These are phyloP conservation scores for Lumbricus terrestris DNA, from an alignment of 2,888 invertebrate genomes.

Conservation along the genomic window DNA sequence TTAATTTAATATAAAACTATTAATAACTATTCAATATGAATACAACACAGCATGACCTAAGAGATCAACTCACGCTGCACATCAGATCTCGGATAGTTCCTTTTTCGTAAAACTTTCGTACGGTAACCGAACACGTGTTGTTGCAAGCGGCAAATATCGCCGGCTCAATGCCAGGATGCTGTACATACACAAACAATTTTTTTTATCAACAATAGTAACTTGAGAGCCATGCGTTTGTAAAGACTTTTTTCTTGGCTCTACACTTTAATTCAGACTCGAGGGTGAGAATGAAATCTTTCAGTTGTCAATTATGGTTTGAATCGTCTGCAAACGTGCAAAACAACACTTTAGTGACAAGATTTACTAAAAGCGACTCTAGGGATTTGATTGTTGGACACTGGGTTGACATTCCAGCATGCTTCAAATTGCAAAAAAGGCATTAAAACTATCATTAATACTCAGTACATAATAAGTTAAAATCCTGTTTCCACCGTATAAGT, in stretches of 20 bases:
- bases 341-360: no score
- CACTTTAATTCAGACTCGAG: background rate
- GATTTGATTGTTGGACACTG: no score
- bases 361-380: no score
- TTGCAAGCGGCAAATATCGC: slow-evolving; percentile 51
- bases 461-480: background rate
- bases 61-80: slow-evolving; percentile 46
- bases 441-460: background rate
- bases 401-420: background rate
- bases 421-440: background rate
- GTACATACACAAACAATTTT: slow-evolving; percentile 35
- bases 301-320: no score
- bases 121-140: slow-evolving; percentile 56
- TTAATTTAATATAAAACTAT: background rate
- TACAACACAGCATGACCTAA: background rate
- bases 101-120: slow-evolving; percentile 49
- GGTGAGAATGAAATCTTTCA: no score
- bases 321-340: no score
- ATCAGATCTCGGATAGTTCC: slow-evolving; percentile 57
- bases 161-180: slow-evolving; percentile 58
- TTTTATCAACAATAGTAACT: background rate
- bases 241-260: background rate
- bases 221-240: slow-evolving; percentile 16
- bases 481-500: background rate
- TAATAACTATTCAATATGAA: background rate